These are phyloP conservation scores for human (Homo sapiens) DNA, from an alignment of 2,113 vertebrate genomes.

Conservation along the genomic window GRCh38 chr13:22216501-22217000, in stretches of 20 bases:
- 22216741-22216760: not conserved
- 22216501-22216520: too few species aligned
- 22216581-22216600: too few species aligned
- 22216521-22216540: too few species aligned
- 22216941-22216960: fast-evolving
- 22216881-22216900: not conserved
- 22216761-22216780: fast-evolving
- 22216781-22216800: not conserved
- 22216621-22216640: too few species aligned
- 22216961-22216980: not conserved
- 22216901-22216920: not conserved
- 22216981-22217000: not conserved
- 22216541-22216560: too few species aligned
- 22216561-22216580: too few species aligned
- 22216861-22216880: not conserved
- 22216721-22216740: not conserved
- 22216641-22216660: too few species aligned
- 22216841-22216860: not conserved
- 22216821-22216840: not conserved
- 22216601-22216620: too few species aligned
- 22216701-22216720: too few species aligned
- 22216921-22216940: fast-evolving
- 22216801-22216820: not conserved
- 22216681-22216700: not conserved
- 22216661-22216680: too few species aligned